Percentiles rank a stretch among this genome's conserved stretches.
Evolutionary conservation across 2,888 invertebrate species (phyloP).

Genomic region (Hypselothyrea guttata): DNA sequence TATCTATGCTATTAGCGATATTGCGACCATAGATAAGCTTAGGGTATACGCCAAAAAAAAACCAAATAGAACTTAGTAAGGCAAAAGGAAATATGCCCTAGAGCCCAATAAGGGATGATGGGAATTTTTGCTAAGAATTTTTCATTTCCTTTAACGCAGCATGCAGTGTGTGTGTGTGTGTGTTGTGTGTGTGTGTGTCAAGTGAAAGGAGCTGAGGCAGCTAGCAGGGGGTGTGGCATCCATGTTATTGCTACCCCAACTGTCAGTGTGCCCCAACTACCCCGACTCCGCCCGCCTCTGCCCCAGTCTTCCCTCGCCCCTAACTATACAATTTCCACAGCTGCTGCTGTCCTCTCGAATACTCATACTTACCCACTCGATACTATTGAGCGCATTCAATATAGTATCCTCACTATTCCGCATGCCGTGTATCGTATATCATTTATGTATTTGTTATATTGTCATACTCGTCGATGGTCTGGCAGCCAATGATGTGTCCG

Average conservation of each 20-base stretch:
- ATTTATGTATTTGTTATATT: slow-evolving; percentile 45
- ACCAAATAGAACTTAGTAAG: background rate
- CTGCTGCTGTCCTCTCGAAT: slow-evolving; percentile 21
- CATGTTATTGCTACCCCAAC: slow-evolving; percentile 42
- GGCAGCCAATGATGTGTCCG: slow-evolving; percentile 61
- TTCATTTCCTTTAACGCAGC: slow-evolving; percentile 68
- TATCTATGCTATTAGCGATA: no score
- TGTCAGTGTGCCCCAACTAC: background rate
- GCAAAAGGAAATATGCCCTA: slow-evolving; percentile 49
- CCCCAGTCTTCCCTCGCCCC: background rate
- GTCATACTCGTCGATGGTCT: slow-evolving; percentile 28
- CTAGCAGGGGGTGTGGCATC: slow-evolving; percentile 22
- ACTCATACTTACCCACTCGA: slow-evolving; percentile 8
- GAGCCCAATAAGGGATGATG: slow-evolving; percentile 76
- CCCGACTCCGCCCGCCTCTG: background rate
- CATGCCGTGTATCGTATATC: slow-evolving; percentile 20
- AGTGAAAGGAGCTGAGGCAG: slow-evolving; percentile 24
- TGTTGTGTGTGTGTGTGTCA: slow-evolving; percentile 25
- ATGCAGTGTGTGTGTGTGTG: slow-evolving; percentile 14
- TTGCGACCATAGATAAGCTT: background rate
- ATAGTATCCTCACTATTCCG: slow-evolving; percentile 14
- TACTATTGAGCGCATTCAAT: slow-evolving; percentile 16
- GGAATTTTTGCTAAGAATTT: slow-evolving; percentile 75
- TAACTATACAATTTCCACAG: slow-evolving; percentile 15
- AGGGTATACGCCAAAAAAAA: slow-evolving; percentile 25